Evolutionary conservation across 2,888 invertebrate genomes (phyloP), one percentile per base, ranked within the genome.

Genomic region (Ptychoptera albimana): DNA sequence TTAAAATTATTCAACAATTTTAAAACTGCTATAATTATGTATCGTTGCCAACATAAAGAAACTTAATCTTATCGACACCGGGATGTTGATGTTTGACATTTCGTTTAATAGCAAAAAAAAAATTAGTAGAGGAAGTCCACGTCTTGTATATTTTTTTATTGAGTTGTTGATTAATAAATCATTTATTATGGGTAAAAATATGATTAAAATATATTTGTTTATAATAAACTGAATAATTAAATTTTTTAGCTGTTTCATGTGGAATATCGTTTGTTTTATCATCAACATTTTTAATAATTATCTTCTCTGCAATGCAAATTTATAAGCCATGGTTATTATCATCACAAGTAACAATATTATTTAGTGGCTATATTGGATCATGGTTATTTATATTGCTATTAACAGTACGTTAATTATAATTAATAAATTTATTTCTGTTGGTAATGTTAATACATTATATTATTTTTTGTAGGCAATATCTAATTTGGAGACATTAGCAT

Each of bases 251-350:
- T 52, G 75, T 78, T 36, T 77, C 78, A 51, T 80, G 79, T 60
- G 76, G 77, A 60, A 75, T 79, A 54, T 87, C 87, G 9, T 78
- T 85, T 53, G 66, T 80, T 42, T 65, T 92, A 53, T 82, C 92
- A 1, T 74, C 81, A 34, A 82, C 91, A 52, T 64, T 91, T 54
- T 77, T 85, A 8, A 73, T 92, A 31, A 70, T 92, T 8, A 69
- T 91, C 54, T 89, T 93, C 67, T 91, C 88, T 53, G 84, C 84
- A 44, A 85, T 94, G 82, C 92, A 93, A 68, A 84, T 92, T 72
- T 91, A 88, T 60, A 82, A 80, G 57, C 75, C 77, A 12, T 77
- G 83, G 71, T 67, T 94, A 45, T 74, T 79, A 41, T 78, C 81
- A 23, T 79, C 85, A 2, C 89, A 91, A 56, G 63, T 85, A 32